Base-by-base conservation (phyloP, 2,797 vertebrate species). In the Neosalanx taihuensis region DNA sequence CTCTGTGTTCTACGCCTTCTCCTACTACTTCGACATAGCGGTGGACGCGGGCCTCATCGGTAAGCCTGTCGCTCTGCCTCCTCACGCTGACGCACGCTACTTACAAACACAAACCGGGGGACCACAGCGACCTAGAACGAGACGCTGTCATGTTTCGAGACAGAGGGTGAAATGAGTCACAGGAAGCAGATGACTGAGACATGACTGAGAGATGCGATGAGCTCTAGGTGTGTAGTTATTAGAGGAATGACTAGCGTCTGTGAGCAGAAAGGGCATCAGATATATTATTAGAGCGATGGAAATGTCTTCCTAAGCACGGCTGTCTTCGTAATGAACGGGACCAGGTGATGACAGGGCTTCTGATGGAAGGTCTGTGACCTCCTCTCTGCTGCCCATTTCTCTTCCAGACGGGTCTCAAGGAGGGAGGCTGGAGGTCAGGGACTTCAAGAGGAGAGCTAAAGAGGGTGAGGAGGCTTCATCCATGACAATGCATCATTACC, bases 21-120 rank as follows among this genome's bases (percentile, higher is more conserved):
- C 98, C 64, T 99, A 98, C 85, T 99, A 97, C 82, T 99, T 94
- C 46, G 98, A 99, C 82, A 92, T 96, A 78, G 98, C 97, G 2
- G 95, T 89, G 77, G 97, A 99, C 31, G 94, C 94, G 1, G 90
- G 92, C 76, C 88, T 99, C 77, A 97, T 99, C 9, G 94, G 97
- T 99, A 78, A 93, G 90, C 26, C 17, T 4, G 18, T 33, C 69
- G 0, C 31, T 3, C 23, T 9, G 5, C 3, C 26, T 60, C 58
- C 26, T 60, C 23, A 1, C 10, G 9, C 58, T 56, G 15, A 18
- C 18, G 4, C 51, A 56, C 51, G 15, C 51, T 17, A 62, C 26
- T 58, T 9, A 41, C 71, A 49, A 30, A 77, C 85, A 49, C 67
- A 77, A 70, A 77, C 80, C 69, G 67, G 66, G 71, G 85, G 85